phyloP scores from a whole-genome alignment of 2,797 vertebrate genomes.

The Salmo trutta region DNA sequence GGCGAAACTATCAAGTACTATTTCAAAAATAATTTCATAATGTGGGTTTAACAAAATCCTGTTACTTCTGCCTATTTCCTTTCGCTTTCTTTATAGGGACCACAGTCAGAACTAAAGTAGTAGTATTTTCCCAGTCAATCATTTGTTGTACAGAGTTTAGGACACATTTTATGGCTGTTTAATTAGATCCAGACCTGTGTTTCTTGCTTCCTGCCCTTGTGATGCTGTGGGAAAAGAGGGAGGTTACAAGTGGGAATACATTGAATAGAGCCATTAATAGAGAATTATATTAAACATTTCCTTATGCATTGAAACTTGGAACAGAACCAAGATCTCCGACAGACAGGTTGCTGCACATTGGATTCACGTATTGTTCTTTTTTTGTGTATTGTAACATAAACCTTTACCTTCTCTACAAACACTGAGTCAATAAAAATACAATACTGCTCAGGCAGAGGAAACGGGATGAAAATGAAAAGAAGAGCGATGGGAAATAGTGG shows the following conservation, averaged over 20 bases:
- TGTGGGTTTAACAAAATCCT: not conserved
- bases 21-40: not conserved
- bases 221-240: constrained; percentile 3
- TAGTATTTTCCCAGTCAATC: not conserved
- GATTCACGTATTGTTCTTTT: not conserved
- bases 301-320: not conserved
- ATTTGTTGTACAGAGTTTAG: constrained; percentile 1
- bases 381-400: not conserved
- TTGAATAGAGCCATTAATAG: not conserved
- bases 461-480: not conserved
- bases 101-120: not conserved
- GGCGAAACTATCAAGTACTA: not conserved
- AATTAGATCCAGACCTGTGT: constrained; percentile 10
- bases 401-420: constrained; percentile 37
- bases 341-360: not conserved
- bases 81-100: not conserved
- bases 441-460: not conserved
- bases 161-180: not conserved
- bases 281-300: not conserved
- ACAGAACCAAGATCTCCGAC: not conserved
- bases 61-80: not conserved
- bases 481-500: not conserved
- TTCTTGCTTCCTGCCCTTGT: constrained; percentile 11
- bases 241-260: not conserved
- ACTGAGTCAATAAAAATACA: not conserved